Base-by-base conservation (phyloP, 2,888 invertebrate genomes). In the Phengaris arion region DNA sequence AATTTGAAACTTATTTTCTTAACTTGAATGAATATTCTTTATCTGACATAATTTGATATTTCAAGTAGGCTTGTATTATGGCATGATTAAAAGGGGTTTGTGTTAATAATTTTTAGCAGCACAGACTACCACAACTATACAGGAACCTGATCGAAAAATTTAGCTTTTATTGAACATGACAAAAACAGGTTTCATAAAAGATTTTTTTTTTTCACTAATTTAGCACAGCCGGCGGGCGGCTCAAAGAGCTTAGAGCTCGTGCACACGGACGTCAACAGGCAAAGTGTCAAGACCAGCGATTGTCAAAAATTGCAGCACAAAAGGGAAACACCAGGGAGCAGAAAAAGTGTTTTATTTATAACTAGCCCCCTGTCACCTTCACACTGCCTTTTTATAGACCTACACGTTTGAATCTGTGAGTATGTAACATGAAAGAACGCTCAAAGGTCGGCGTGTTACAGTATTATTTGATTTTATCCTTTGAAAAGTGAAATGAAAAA, bases 221-320 rank as follows among this genome's bases (percentile, higher is more conserved):
- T 72, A 52, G 72, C 52, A 54, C 35, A 72, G 52, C 35, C 52
- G 51, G 51, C 72, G 72, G 70, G 72, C 70, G 69, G 69, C 52
- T 52, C 72, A 72, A 72, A 72, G 72, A 72, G 72, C 72, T 72
- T 72, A 72, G 72, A 79, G 74, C 74, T 77, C 77, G 77, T 79
- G 77, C 78, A 77, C 75, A 73, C 75, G 73, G 74, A 77, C 80
- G 79, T 79, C 80, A 79, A 75, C 75, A 76, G 77, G 78, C 78
- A 76, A 77, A 78, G 77, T 84, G 85, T 86, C 85, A 84, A 78
- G 78, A 81, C 79, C 86, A 87, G 79, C 80, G 80, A 77, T 81
- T 81, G 82, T 83, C 83, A 83, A 85, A 86, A 85, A 83, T 82
- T 82, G 81, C 79, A 81, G 79, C 80, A 84, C 84, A 84, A 85